Conservation (phyloP, 2,888 invertebrate species). For the Drosophila quinaria region DNA sequence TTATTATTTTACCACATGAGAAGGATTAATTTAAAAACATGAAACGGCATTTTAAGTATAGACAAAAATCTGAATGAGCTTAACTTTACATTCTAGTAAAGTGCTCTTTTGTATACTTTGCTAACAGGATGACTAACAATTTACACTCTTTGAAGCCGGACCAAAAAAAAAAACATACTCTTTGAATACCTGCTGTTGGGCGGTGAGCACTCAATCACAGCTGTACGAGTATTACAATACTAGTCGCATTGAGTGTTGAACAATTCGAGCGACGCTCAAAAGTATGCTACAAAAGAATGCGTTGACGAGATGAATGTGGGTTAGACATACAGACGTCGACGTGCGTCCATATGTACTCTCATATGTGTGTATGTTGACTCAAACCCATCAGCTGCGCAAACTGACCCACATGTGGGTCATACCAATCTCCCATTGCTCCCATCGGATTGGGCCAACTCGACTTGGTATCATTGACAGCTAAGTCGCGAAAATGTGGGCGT, state of each 20-base stretch:
- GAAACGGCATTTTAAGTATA: not conserved
- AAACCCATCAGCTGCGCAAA: slow-evolving; percentile 67
- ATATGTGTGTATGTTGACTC: slow-evolving; percentile 14
- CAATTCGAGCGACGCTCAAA: slow-evolving; percentile 33
- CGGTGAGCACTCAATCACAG: slow-evolving; percentile 24
- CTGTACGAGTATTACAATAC: slow-evolving; percentile 24
- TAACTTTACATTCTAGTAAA: not conserved
- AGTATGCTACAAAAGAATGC: slow-evolving; percentile 47
- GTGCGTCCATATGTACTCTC: too few relatives aligned
- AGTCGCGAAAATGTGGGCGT: slow-evolving; percentile 31
- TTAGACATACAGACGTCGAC: slow-evolving; percentile 23
- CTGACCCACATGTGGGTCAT: slow-evolving; percentile 65
- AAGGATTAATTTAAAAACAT: not conserved
- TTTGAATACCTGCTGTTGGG: slow-evolving; percentile 5
- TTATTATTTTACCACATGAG: not conserved
- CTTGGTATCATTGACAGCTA: slow-evolving; percentile 34
- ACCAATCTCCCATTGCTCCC: not conserved
- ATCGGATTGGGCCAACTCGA: slow-evolving; percentile 17
- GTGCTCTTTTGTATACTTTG: not conserved
- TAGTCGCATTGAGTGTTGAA: slow-evolving; percentile 25
- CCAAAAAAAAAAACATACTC: not conserved
- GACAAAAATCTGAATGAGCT: not conserved
- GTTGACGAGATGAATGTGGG: slow-evolving; percentile 33
- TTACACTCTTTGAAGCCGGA: slow-evolving; percentile 6
- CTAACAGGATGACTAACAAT: slow-evolving; percentile 6